A percentile compares a stretch with the other conserved stretches of the same genome.
These are phyloP conservation scores for Octodon degus DNA, from an alignment of 2,113 vertebrate genomes.

Conservation along the genomic window DNA sequence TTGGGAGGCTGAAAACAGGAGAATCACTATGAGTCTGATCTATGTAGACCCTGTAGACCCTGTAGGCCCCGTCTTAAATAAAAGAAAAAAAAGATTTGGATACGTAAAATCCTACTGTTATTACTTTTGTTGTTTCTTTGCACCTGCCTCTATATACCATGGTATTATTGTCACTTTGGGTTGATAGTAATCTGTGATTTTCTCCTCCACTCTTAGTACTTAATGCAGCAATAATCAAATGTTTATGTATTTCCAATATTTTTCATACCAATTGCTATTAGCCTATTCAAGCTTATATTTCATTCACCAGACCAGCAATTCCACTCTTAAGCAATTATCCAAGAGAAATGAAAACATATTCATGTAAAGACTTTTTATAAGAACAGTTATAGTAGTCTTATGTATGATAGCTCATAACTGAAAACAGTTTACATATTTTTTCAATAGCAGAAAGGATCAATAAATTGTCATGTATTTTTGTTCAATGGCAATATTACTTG, in stretches of 20 bases:
- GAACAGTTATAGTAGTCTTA: neutral
- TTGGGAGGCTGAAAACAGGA: too few species aligned
- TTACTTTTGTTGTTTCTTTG: slow-evolving; percentile 53
- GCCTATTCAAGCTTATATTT: slow-evolving; percentile 49
- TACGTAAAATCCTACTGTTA: slow-evolving; percentile 14
- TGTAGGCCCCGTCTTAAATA: too few species aligned
- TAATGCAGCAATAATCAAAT: slow-evolving; percentile 30
- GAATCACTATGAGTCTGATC: too few species aligned
- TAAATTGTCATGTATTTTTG: slow-evolving; percentile 30
- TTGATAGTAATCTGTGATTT: slow-evolving; percentile 7
- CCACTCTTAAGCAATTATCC: neutral
- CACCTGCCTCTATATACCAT: neutral
- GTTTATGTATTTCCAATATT: slow-evolving; percentile 20
- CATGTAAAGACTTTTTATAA: neutral
- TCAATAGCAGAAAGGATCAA: neutral
- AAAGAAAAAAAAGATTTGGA: neutral
- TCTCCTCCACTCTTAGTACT: neutral
- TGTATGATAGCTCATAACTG: neutral
- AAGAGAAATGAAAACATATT: slow-evolving; percentile 22
- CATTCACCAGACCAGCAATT: slow-evolving; percentile 11
- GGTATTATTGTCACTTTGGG: slow-evolving; percentile 40
- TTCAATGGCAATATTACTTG: neutral
- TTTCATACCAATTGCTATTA: slow-evolving; percentile 19
- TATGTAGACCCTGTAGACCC: too few species aligned
- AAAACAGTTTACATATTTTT: slow-evolving; percentile 40